phyloP scores from a whole-genome alignment of 2,113 vertebrate species.

The Scomber colias region DNA sequence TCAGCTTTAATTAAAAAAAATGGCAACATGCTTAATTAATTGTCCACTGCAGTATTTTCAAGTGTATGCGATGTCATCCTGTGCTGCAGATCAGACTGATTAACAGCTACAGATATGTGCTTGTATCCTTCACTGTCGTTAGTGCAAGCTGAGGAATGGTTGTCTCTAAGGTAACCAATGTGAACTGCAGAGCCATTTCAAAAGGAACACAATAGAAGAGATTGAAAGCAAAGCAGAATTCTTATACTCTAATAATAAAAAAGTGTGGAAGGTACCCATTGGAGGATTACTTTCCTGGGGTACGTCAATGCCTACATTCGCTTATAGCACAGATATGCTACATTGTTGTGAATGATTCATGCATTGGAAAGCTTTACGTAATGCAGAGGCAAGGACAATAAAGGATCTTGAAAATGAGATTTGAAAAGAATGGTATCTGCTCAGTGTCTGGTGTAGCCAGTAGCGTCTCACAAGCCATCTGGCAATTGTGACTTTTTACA shows the following conservation, averaged over 20 bases:
- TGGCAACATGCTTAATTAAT: conserved; percentile 18
- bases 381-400: not conserved
- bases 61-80: not conserved
- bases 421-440: conserved; percentile 24
- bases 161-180: not conserved
- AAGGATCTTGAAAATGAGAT: conserved; percentile 13
- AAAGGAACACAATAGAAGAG: not conserved
- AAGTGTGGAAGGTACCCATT: not conserved
- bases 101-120: not conserved
- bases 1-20: conserved; percentile 36
- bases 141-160: not conserved
- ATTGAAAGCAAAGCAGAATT: not conserved
- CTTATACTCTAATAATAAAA: not conserved
- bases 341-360: conserved; percentile 44
- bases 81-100: not conserved
- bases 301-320: not conserved
- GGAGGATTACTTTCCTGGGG: not conserved
- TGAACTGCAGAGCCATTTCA: not conserved
- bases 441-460: conserved; percentile 28
- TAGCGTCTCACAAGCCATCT: conserved; percentile 52
- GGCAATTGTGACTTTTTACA: conserved; percentile 42
- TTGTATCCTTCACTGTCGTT: too few species aligned
- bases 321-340: not conserved
- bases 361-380: not conserved
- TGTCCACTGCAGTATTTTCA: conserved; percentile 1